Evolutionary conservation across 1,140 invertebrate species (phyloP).

Genomic region (Tachypleus tridentatus): DNA sequence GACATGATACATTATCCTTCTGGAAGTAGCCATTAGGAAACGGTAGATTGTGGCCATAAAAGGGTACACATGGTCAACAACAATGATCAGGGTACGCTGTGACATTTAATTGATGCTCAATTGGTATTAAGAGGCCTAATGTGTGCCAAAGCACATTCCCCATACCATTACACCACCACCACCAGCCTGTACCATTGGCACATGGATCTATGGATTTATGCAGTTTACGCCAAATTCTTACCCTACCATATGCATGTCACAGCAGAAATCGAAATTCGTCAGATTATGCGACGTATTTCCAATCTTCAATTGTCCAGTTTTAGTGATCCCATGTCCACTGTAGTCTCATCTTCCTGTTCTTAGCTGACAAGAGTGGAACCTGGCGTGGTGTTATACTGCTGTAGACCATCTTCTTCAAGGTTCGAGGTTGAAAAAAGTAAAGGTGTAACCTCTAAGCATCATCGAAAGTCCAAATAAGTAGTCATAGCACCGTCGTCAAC

Average conservation of each 20-base stretch:
- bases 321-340: neutral
- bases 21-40: no score
- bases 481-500: no score
- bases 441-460: no score
- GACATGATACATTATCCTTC: no score
- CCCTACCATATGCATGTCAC: constrained; percentile 3
- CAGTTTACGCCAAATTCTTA: constrained; percentile 5
- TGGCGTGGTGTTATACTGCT: no score
- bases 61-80: no score
- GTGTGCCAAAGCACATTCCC: constrained; percentile 8
- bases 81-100: no score
- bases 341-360: constrained; percentile 6
- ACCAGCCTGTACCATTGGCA: constrained; percentile 1
- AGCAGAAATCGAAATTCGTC: constrained; percentile 1
- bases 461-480: no score
- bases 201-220: constrained; percentile 5
- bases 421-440: no score
- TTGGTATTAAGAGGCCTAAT: constrained; percentile 7
- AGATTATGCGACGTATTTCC: constrained; percentile 8
- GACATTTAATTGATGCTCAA: neutral
- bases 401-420: no score
- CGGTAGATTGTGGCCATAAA: no score
- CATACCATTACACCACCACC: constrained; percentile 4
- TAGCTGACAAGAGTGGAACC: no score
- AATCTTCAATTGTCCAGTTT: constrained; percentile 7